Evolutionary conservation across 2,113 vertebrate species (phyloP), one percentile per base, ranked within the genome.

Genomic region (Grammomys surdaster): DNA sequence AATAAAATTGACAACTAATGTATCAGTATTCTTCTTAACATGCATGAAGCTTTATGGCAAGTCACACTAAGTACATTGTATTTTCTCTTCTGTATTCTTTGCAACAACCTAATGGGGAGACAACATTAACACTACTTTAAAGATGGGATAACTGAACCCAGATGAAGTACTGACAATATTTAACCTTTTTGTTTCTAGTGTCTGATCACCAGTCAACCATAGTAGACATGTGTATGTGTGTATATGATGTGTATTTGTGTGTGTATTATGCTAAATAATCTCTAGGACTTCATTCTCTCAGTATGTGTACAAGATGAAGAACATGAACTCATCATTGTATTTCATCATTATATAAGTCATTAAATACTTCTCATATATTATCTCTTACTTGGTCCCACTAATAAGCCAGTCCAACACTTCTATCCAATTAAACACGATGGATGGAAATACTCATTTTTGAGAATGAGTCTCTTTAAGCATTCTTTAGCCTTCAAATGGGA

Each of bases 81-180:
- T 72, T 76, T 96, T 93, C 70, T 90, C n/a, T 91, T n/a, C n/a
- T 88, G 12, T 90, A 16, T 26, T 86, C 81, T 78, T 92, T 82
- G 8, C 80, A 95, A 94, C 7, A 85, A 85, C 11, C 31, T 75
- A 28, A 58, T 69, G 63, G 70, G 33, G 3, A 40, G 5, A 36
- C 51, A 28, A 89, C 46, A 72, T 58, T 78, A 90, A 60, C 14
- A 84, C 1, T 48, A 84, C 63, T 89, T 92, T 95, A 88, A 33
- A 96, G 13, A 33, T 73, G 28, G 9, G 46, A 51, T 63, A 82
- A 82, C 28, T 56, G 54, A 89, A 10, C 60, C 48, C 54, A 95
- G 86, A 84, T 22, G 31, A 97, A 88, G 51, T 11, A 90, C 8
- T 60, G 54, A 24, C 28, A 89, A 73, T 17, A 69, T 86, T 88